Evolutionary conservation across 2,888 invertebrate species (phyloP), one percentile per base, ranked within the genome.

Genomic region (Standfussiana lucernea): DNA sequence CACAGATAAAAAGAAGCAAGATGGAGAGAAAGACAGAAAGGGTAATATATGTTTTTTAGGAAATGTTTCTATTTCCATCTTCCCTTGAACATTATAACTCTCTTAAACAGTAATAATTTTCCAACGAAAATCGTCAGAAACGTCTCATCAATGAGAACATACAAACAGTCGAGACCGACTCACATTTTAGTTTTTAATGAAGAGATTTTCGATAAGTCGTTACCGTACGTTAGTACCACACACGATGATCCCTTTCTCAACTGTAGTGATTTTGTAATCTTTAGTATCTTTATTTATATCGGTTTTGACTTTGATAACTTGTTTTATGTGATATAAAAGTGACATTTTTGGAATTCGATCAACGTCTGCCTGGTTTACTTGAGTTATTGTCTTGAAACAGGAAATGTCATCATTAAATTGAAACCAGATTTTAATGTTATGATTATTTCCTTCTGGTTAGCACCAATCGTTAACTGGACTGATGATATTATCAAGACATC

Each of bases 111-210:
- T 35, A 18, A n/a, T 35, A 32, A 10, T 45, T 67, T 66, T 47
- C 64, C 1, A 35, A 45, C 45, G 13, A 5, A 76, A 62, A 67
- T 53, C 21, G 64, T 70, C 28, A 77, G 18, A 71, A 21, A 28
- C 18, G 18, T 69, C 37, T 53, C 42, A 56, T 83, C 65, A 79
- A 56, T 62, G 59, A 47, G 5, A 81, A 79, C 65, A 35, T 80
- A 72, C 77, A 82, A 83, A 87, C 87, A 87, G 87, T 88, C 79
- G 75, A 86, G 86, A 87, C 86, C 86, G 89, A 86, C 87, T 84
- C 87, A 90, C 90, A 90, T 92, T 92, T 92, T 90, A 88, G 90
- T 86, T 85, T 91, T 92, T 93, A 93, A 94, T 93, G 91, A 93
- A 93, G 90, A 91, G 91, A 92, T 93, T 88, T 86, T 86, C 81